Evolutionary conservation across 2,113 vertebrate genomes (phyloP), one percentile per base, ranked within the genome.

Genomic region (Peromyscus maniculatus): DNA sequence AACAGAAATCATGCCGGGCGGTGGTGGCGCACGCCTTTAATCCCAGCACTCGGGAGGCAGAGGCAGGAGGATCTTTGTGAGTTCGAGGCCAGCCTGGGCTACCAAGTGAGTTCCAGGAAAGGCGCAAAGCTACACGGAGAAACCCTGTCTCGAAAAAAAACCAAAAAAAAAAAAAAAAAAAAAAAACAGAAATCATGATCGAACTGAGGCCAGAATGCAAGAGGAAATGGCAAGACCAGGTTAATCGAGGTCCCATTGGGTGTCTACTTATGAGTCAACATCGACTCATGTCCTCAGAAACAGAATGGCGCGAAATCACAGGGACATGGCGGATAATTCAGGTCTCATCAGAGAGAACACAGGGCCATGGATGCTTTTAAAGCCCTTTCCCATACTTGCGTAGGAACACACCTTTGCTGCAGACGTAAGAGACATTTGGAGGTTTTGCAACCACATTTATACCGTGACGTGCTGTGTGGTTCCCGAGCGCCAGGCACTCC

Each of bases 211-310:
- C 64, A 52, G 62, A 59, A 89, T 46, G 7, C 43, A 6, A 82
- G 28, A 33, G 52, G 36, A 79, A 75, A 36, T 64, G 21, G 39
- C 7, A 67, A 69, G 21, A 21, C 55, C 67, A 31, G 80, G 22
- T 26, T 13, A n/a, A 67, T 49, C 36, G 3, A 11, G 1, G 49
- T 80, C 86, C 67, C 36, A 55, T 52, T 13, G 26, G 10, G 7
- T 11, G 33, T 59, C 89, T 46, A 7, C 43, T 4, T 0, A 2
- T 10, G 19, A 91, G 46, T 67, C 71, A 64, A 3, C 62, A 33
- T 5, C 39, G 0, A 0, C 31, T 64, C 11, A 0, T 1, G 0
- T 62, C n/a, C 2, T 55, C 33, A 57, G 49, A 94, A 82, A 59
- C 15, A 28, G 59, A 74, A 71, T 28, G 22, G 22, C 5, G 0